phyloP scores from a whole-genome alignment of 2,888 invertebrate species.

The Nezara viridula region DNA sequence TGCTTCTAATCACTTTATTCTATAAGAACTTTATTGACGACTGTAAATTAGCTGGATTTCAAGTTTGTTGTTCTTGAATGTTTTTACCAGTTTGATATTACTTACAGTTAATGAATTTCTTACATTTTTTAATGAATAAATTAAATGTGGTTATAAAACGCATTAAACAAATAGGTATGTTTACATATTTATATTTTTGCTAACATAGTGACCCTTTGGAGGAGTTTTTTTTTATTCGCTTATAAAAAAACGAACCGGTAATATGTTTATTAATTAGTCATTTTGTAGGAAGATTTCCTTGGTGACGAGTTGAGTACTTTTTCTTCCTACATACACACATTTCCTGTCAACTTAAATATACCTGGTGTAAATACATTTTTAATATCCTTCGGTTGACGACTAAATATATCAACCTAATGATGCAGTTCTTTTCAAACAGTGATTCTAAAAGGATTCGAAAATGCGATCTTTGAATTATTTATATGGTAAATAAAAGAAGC shows the following conservation, averaged over 20 bases:
- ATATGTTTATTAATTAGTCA: background rate
- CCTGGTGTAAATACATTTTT: background rate
- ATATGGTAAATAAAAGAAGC: conserved; percentile 10
- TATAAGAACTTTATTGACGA: too few species aligned
- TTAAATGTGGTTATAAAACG: background rate
- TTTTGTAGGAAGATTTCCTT: background rate
- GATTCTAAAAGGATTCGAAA: background rate
- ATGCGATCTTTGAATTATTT: conserved; percentile 1
- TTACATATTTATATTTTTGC: background rate
- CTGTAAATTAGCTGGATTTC: too few species aligned
- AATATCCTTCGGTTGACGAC: background rate
- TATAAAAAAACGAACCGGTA: too few species aligned
- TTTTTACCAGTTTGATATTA: too few species aligned
- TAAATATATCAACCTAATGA: background rate
- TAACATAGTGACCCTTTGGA: background rate
- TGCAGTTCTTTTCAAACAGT: background rate
- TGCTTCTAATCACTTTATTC: too few species aligned
- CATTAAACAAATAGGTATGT: background rate
- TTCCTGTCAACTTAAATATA: background rate
- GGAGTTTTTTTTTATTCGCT: background rate
- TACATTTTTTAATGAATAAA: background rate
- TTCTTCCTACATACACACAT: background rate
- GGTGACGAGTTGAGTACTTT: background rate
- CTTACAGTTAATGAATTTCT: too few species aligned
- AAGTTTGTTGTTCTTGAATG: too few species aligned